phyloP scores from a whole-genome alignment of 2,888 invertebrate species.

The Polyommatus icarus region DNA sequence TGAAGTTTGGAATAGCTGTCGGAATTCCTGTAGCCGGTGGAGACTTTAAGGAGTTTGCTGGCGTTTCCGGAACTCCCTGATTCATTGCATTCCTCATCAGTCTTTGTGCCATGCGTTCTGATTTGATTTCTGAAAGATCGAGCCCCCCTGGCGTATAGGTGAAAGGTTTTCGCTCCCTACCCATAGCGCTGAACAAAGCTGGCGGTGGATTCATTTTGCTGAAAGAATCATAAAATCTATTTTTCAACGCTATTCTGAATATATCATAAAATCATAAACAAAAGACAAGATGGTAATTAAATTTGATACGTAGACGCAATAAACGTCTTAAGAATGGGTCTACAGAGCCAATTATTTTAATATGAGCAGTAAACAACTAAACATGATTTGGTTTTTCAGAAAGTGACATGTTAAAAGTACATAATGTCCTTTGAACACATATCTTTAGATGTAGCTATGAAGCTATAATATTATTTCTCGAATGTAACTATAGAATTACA shows the following conservation, averaged over 20 bases:
- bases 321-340: background rate
- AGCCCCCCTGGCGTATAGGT: constrained; percentile 96
- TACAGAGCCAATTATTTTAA: background rate
- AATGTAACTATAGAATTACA: background rate
- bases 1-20: constrained; percentile 67
- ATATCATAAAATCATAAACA: background rate
- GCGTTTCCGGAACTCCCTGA: constrained; percentile 86
- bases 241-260: constrained; percentile 38
- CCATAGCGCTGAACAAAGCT: constrained; percentile 93
- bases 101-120: constrained; percentile 93
- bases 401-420: background rate
- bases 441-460: background rate
- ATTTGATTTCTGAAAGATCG: constrained; percentile 93
- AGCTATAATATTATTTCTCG: background rate
- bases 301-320: background rate
- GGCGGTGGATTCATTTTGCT: constrained; percentile 86
- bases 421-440: background rate
- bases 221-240: constrained; percentile 52
- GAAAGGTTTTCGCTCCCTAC: constrained; percentile 96
- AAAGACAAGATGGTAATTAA: background rate
- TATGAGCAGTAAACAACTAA: background rate
- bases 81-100: constrained; percentile 78
- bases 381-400: background rate
- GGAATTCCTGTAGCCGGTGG: constrained; percentile 74
- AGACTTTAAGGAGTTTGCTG: constrained; percentile 74